These are phyloP conservation scores for Cabera pusaria DNA, from an alignment of 2,888 invertebrate genomes.

Conservation along the genomic window DNA sequence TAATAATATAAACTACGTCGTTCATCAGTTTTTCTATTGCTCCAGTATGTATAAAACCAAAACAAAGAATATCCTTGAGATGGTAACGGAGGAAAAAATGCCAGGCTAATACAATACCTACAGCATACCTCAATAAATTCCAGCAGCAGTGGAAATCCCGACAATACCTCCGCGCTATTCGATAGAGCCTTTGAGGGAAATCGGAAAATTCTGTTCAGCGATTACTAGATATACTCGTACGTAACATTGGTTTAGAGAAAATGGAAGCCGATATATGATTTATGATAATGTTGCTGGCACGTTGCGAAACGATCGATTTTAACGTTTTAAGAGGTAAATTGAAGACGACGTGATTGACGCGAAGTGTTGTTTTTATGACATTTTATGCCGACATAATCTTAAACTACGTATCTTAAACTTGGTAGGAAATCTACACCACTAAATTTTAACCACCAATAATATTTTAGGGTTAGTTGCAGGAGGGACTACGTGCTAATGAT, in stretches of 20 bases:
- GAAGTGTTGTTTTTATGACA: too few relatives aligned
- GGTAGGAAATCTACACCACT: too few relatives aligned
- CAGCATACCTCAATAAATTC: constrained; percentile 31
- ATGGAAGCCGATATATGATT: constrained; percentile 19
- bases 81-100: constrained; percentile 15
- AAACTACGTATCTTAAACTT: too few relatives aligned
- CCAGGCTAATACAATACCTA: constrained; percentile 17
- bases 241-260: constrained; percentile 18
- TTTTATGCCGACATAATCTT: too few relatives aligned
- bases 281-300: constrained; percentile 6
- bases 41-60: constrained; percentile 1
- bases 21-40: too few relatives aligned
- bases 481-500: too few relatives aligned
- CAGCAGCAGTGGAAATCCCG: constrained; percentile 29
- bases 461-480: too few relatives aligned
- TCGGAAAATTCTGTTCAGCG: constrained; percentile 32
- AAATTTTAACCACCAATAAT: too few relatives aligned
- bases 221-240: constrained; percentile 21
- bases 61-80: constrained; percentile 8
- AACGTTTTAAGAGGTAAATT: too few relatives aligned
- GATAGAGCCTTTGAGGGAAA: constrained; percentile 37
- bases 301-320: constrained; percentile 3
- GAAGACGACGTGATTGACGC: too few relatives aligned
- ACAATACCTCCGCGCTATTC: constrained; percentile 35
- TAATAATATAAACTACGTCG: too few relatives aligned